Evolutionary conservation across 2,888 invertebrate genomes (phyloP).

Genomic region (Drosophila eohydei): DNA sequence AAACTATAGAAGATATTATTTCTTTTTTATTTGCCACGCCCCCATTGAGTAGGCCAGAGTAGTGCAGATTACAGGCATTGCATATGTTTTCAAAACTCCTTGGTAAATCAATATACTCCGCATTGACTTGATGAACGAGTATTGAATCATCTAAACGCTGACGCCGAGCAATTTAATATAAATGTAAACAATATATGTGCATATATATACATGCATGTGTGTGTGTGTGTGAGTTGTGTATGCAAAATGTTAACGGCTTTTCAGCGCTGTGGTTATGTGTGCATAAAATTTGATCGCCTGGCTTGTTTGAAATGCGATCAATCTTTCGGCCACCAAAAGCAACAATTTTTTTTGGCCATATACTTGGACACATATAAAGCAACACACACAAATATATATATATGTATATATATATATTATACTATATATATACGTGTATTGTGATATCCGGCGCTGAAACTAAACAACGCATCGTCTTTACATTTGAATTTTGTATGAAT

Average conservation of each 20-base stretch:
- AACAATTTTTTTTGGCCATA: constrained; percentile 20
- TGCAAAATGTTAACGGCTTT: constrained; percentile 63
- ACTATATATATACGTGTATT: constrained; percentile 15
- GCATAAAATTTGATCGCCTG: constrained; percentile 55
- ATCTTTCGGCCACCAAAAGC: constrained; percentile 49
- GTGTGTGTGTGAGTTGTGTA: constrained; percentile 10
- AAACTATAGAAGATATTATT: too few species aligned
- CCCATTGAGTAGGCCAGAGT: too few species aligned
- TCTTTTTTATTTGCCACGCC: too few species aligned
- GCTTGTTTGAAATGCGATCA: constrained; percentile 63
- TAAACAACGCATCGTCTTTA: constrained; percentile 68
- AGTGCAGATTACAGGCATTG: background rate
- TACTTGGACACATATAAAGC: background rate
- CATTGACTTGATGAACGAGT: background rate
- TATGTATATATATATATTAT: background rate
- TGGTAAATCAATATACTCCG: background rate
- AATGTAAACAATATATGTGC: constrained; percentile 42
- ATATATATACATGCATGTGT: background rate
- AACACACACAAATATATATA: background rate
- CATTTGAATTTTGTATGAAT: constrained; percentile 68
- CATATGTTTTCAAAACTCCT: background rate
- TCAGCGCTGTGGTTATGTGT: constrained; percentile 29
- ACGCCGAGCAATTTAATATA: constrained; percentile 46
- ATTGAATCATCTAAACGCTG: constrained; percentile 30
- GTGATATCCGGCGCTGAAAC: constrained; percentile 57